Evolutionary conservation across 2,888 invertebrate genomes (phyloP).

Genomic region (Antheraea assamensis): DNA sequence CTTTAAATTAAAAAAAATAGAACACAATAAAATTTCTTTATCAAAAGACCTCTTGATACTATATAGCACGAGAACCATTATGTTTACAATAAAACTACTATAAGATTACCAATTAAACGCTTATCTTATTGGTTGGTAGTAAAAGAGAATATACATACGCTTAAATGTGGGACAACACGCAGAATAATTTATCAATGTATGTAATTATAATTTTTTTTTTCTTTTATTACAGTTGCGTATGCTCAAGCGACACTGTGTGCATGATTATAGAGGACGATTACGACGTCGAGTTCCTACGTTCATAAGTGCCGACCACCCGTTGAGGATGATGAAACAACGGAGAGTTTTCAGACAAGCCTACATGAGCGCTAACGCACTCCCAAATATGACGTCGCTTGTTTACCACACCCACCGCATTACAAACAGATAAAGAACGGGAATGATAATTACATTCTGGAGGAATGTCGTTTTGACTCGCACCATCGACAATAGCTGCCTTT

Average conservation of each 20-base stretch:
- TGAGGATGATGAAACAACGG: neutral
- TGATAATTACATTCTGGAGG: neutral
- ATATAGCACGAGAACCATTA: neutral
- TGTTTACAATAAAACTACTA: conserved; percentile 13
- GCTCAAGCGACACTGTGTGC: conserved; percentile 37
- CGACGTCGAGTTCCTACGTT: conserved; percentile 26
- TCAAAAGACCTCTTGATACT: conserved; percentile 3
- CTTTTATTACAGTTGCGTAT: conserved; percentile 51
- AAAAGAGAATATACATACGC: conserved; percentile 7
- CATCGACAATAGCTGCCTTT: neutral
- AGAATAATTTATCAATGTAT: conserved; percentile 14
- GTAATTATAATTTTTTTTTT: neutral
- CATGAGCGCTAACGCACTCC: conserved; percentile 16
- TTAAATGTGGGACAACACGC: conserved; percentile 14
- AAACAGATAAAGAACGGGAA: conserved; percentile 6
- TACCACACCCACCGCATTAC: conserved; percentile 28
- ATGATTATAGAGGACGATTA: conserved; percentile 38
- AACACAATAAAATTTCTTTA: neutral
- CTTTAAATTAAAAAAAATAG: neutral
- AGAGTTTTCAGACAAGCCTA: conserved; percentile 35
- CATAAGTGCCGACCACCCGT: conserved; percentile 40
- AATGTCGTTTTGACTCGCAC: neutral
- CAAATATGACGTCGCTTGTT: conserved; percentile 23
- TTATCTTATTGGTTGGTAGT: conserved; percentile 11
- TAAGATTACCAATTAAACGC: conserved; percentile 8